Conservation (phyloP, 2,113 vertebrate genomes). For the Cyphomyrus discorhynchus region DNA sequence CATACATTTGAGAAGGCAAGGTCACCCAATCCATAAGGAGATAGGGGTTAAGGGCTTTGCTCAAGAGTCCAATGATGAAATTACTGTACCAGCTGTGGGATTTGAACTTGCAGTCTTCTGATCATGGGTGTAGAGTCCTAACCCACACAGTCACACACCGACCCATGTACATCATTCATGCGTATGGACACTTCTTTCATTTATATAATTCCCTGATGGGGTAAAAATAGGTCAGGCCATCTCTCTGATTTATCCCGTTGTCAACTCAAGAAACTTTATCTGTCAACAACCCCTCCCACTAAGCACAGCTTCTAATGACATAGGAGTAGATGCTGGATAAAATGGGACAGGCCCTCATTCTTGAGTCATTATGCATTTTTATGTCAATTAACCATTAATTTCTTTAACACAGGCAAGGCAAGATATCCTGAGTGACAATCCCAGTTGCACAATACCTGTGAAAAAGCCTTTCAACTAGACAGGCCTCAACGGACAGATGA, state of each 20-base stretch:
- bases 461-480: not conserved
- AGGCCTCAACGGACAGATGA: not conserved
- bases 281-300: not conserved
- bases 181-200: not conserved
- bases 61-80: not conserved
- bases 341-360: not conserved
- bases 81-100: not conserved
- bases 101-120: not conserved
- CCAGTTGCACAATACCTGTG: not conserved
- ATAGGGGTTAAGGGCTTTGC: not conserved
- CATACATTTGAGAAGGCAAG: not conserved
- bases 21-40: not conserved
- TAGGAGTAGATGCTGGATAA: not conserved
- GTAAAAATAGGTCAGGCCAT: not conserved
- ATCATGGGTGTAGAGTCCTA: not conserved
- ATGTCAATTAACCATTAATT: not conserved
- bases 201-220: not conserved
- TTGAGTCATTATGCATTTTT: not conserved
- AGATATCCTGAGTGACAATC: not conserved
- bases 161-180: not conserved
- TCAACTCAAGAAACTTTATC: not conserved
- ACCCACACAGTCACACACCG: not conserved
- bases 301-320: not conserved
- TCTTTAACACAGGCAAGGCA: not conserved
- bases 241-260: not conserved